phyloP scores from a whole-genome alignment of 2,888 invertebrate genomes.

The Pogonocherus hispidulus region DNA sequence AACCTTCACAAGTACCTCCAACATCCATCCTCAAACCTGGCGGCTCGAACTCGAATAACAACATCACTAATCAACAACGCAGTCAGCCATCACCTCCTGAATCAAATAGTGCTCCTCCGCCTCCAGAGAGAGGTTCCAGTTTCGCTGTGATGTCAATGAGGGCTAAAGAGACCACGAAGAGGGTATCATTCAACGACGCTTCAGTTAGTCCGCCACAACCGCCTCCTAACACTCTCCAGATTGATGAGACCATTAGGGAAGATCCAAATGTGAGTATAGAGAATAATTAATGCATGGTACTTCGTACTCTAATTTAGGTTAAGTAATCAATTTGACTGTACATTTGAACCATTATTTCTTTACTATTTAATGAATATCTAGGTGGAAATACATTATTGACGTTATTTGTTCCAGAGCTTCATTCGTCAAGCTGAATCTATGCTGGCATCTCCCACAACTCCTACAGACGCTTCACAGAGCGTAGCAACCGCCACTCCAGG shows the following conservation, averaged over 20 bases:
- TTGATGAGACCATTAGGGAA: conserved; percentile 73
- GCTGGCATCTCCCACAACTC: conserved; percentile 83
- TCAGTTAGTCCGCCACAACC: conserved; percentile 36
- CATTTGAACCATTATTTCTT: too few relatives aligned
- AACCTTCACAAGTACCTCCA: conserved; percentile 57
- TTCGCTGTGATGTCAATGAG: conserved; percentile 85
- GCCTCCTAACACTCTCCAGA: conserved; percentile 68
- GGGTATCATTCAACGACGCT: conserved; percentile 63
- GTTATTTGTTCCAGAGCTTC: conserved; percentile 74
- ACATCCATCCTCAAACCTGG: conserved; percentile 67
- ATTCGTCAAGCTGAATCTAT: conserved; percentile 85
- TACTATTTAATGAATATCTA: too few relatives aligned
- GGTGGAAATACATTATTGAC: conserved; percentile 19
- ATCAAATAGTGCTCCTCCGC: conserved; percentile 74
- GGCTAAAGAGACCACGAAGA: conserved; percentile 65
- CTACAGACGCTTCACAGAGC: conserved; percentile 72
- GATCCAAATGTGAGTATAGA: conserved; percentile 88
- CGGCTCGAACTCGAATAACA: conserved; percentile 51
- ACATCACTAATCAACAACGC: conserved; percentile 36
- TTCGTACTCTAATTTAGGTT: too few relatives aligned
- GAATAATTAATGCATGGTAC: too few relatives aligned
- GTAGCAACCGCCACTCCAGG: conserved; percentile 83
- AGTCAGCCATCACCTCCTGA: conserved; percentile 57
- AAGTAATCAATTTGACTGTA: too few relatives aligned
- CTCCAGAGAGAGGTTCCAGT: conserved; percentile 91